phyloP scores from a whole-genome alignment of 2,797 vertebrate genomes.

The Chaenodraco wilsoni region DNA sequence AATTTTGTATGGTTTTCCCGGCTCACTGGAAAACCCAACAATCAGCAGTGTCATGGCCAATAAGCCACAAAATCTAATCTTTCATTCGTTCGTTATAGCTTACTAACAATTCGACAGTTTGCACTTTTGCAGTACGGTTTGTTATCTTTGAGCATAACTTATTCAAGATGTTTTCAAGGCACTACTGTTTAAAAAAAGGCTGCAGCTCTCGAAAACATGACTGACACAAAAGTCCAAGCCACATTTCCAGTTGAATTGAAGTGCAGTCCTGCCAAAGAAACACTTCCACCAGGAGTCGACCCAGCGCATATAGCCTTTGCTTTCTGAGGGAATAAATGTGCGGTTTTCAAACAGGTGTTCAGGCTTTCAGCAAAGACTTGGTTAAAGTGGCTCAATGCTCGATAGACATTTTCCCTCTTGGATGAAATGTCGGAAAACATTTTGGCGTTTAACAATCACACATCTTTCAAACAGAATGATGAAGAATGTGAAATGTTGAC shows the following conservation, averaged over 20 bases:
- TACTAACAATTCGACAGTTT: slow-evolving; percentile 4
- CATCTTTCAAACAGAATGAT: slow-evolving; percentile 36
- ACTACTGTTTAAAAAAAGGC: slow-evolving; percentile 19
- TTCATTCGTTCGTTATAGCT: slow-evolving; percentile 17
- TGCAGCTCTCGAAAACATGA: slow-evolving; percentile 18
- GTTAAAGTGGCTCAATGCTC: slow-evolving; percentile 37
- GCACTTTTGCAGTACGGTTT: not conserved
- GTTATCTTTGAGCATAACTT: slow-evolving; percentile 9
- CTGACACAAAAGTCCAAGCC: slow-evolving; percentile 6
- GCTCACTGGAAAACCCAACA: slow-evolving; percentile 42
- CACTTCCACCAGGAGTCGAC: slow-evolving; percentile 31
- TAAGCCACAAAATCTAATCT: slow-evolving; percentile 10
- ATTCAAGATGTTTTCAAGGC: not conserved
- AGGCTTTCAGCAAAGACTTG: slow-evolving; percentile 49
- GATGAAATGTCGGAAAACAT: slow-evolving; percentile 55
- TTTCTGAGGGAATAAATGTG: slow-evolving; percentile 53
- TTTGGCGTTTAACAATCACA: slow-evolving; percentile 37
- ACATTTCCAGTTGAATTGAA: slow-evolving; percentile 45
- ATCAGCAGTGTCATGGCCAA: slow-evolving; percentile 3
- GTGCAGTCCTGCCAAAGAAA: slow-evolving; percentile 39
- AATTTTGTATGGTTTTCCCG: slow-evolving; percentile 44
- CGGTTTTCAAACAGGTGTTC: slow-evolving; percentile 59
- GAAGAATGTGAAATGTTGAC: slow-evolving; percentile 49
- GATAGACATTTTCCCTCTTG: slow-evolving; percentile 26
- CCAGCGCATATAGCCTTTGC: slow-evolving; percentile 31